A percentile compares a stretch with the other conserved stretches of the same genome.
These are phyloP conservation scores for Nyctalus aviator DNA, from an alignment of 2,797 vertebrate genomes.

Conservation along the genomic window DNA sequence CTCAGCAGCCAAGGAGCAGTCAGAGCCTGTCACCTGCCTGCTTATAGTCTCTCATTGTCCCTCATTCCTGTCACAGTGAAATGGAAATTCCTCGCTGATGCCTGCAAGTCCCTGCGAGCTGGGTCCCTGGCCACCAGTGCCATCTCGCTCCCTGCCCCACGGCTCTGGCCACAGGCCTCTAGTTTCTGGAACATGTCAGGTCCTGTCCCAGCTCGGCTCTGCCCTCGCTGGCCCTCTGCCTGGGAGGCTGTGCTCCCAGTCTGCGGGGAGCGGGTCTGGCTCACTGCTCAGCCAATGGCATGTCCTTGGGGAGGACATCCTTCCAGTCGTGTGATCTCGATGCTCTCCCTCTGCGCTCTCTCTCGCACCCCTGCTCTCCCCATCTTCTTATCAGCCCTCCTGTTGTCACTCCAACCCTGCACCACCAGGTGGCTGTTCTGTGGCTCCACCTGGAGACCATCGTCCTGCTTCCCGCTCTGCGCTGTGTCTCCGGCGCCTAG, in stretches of 20 bases:
- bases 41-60: neutral
- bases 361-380: neutral
- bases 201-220: neutral
- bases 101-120: no score
- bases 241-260: neutral
- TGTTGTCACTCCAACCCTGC: neutral
- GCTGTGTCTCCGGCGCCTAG: no score
- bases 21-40: neutral
- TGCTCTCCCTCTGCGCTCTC: neutral
- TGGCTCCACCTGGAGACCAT: neutral
- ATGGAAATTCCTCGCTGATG: neutral
- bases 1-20: neutral
- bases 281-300: neutral
- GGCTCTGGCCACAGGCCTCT: neutral
- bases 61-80: neutral
- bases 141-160: neutral
- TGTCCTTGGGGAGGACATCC: no score
- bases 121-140: neutral
- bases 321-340: accelerated
- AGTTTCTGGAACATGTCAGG: neutral
- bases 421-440: neutral
- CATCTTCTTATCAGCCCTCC: neutral
- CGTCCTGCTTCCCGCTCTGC: neutral
- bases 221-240: neutral
- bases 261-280: neutral